These are phyloP conservation scores for Ceratitis capitata DNA, from an alignment of 1,140 invertebrate genomes.

Conservation along the genomic window DNA sequence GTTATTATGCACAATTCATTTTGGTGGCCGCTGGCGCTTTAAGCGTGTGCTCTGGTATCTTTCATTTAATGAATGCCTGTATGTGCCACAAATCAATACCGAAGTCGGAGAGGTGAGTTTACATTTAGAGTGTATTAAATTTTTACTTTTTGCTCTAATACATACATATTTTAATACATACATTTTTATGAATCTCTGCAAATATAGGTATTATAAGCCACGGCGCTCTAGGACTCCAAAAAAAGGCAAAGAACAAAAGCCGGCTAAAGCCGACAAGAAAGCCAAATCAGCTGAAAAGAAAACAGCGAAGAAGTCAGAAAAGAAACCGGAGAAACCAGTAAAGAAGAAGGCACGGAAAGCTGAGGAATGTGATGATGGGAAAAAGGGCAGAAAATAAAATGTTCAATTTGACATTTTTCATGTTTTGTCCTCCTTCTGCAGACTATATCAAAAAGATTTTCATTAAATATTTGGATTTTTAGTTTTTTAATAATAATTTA, in stretches of 20 bases:
- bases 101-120: neutral
- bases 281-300: neutral
- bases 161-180: neutral
- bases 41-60: neutral
- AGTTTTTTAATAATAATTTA: too few relatives aligned
- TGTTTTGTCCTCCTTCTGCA: too few relatives aligned
- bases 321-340: neutral
- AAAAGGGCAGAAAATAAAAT: neutral
- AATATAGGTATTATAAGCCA: neutral
- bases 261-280: neutral
- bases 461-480: too few relatives aligned
- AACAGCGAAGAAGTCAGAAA: neutral
- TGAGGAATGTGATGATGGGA: neutral
- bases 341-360: neutral
- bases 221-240: neutral
- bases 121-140: neutral
- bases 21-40: neutral
- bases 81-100: conserved; percentile 8
- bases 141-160: neutral
- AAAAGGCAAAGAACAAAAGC: neutral
- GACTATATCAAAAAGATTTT: too few relatives aligned
- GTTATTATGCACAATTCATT: neutral
- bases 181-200: neutral
- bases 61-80: conserved; percentile 26
- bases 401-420: too few relatives aligned